Evolutionary conservation across 2,888 invertebrate genomes (phyloP), one percentile per base, ranked within the genome.

Genomic region (Xestia rhomboidea): DNA sequence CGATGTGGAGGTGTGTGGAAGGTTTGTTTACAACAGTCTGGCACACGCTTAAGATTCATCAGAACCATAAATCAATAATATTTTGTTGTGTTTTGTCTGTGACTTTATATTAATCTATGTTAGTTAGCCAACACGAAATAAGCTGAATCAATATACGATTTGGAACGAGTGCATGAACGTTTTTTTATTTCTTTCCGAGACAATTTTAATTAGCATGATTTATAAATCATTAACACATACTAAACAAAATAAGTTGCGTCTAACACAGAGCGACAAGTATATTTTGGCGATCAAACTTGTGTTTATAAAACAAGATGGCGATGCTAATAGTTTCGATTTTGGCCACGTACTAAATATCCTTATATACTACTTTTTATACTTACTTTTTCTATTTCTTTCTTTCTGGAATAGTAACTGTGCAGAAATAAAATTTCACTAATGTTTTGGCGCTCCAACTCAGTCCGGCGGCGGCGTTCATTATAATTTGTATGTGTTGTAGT

Each of bases 371-470:
- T 34, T 34, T 34, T 34, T 34, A 10, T 10, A 54, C 10, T n/a
- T 34, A 64, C 2, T 34, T 67, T 34, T 34, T 34, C 10, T 41
- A 41, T 41, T 10, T 34, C n/a, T 30, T 34, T 4, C n/a, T 38
- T 34, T 34, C 30, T 41, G 2, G 41, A 38, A 24, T 74, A 77
- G 44, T 51, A 46, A 54, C 77, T 57, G 51, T 63, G 27, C 15
- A 77, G 62, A 63, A 77, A 77, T 74, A 77, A 74, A 24, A 77
- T 63, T 77, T 77, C n/a, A 38, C 74, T n/a, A 38, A 77, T 30
- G 34, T 77, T 38, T 34, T 63, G 0, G 3, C 2, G 18, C 1
- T 24, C 46, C 30, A 76, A n/a, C 2, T 10, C 4, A 21, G 7
- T 34, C 62, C 67, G 68, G 7, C 51, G 74, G 49, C 67, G 68